Base-by-base conservation (phyloP, 2,113 vertebrate species). In the Egretta garzetta region DNA sequence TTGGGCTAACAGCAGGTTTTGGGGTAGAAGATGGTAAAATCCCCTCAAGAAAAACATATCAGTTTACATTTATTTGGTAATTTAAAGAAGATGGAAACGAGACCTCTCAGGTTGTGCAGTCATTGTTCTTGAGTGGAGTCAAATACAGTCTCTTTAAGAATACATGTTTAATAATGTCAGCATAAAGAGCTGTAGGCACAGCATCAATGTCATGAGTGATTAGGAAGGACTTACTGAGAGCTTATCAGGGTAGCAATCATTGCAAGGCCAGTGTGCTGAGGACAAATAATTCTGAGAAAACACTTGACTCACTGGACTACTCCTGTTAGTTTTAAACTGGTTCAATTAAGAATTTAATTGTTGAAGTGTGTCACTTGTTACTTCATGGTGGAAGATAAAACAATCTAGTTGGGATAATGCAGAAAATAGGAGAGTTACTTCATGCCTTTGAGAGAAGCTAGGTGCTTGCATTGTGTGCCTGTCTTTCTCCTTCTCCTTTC, bases 141-240 rank as follows among this genome's bases (percentile, higher is more conserved):
- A 92, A 86, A 94, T 37, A 23, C 82, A 96, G 95, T 84, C 64
- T 88, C 90, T 88, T 79, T 59, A 81, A 96, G 95, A 90, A 96
- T 96, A 95, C 60, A 86, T 60, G 64, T 73, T 88, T 94, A 90
- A 91, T 93, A 88, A 64, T 76, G 86, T 80, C 92, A 96, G 63
- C 76, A 94, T 85, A 94, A 96, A 97, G 88, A 96, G 87, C 88
- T 97, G 88, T 95, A 97, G 93, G 93, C 95, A 74, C 84, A 96
- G 67, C 90, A 97, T 97, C 97, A 95, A 91, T 98, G 97, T 97
- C 92, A 90, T 87, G 83, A 96, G 96, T 96, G 97, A 98, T 97
- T 98, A 98, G 96, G 95, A 94, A 86, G 92, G 97, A 97, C 97
- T 97, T 98, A 95, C 67, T 95, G 94, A 92, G 93, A 98, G 92